Percentiles rank a stretch among this genome's conserved stretches.
Evolutionary conservation across 2,797 vertebrate genomes (phyloP).

Genomic region (Amblyraja radiata): DNA sequence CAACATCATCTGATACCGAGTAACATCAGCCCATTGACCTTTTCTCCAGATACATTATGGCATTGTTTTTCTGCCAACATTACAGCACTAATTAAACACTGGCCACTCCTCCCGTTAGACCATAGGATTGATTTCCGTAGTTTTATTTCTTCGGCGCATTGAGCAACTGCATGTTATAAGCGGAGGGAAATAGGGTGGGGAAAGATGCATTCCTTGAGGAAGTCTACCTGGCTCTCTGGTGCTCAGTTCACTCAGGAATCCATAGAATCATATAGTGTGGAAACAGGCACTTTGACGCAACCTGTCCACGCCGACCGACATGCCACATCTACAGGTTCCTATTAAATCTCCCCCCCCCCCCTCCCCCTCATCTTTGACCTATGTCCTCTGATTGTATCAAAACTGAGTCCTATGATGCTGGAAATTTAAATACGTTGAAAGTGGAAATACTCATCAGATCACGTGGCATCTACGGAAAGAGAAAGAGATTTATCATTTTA

Average conservation of each 20-base stretch:
- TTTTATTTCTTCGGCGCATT: not conserved
- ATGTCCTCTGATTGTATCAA: too few species aligned
- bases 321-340: too few species aligned
- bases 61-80: constrained; percentile 19
- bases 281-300: too few species aligned
- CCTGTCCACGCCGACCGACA: too few species aligned
- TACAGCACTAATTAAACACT: not conserved
- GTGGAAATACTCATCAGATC: too few species aligned
- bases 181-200: not conserved
- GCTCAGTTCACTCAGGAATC: not conserved
- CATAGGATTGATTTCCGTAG: not conserved
- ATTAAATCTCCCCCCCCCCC: too few species aligned
- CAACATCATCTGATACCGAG: constrained; percentile 17
- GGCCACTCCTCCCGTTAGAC: not conserved
- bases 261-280: not conserved
- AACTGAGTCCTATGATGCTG: too few species aligned
- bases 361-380: too few species aligned
- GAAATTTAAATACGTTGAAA: too few species aligned
- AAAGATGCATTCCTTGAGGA: not conserved
- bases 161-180: too few species aligned
- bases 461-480: too few species aligned
- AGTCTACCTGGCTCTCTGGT: not conserved
- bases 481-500: too few species aligned
- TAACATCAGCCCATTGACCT: not conserved
- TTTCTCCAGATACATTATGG: not conserved